Base-by-base conservation (phyloP, 2,797 vertebrate species). In the Tokudaia muenninki region DNA sequence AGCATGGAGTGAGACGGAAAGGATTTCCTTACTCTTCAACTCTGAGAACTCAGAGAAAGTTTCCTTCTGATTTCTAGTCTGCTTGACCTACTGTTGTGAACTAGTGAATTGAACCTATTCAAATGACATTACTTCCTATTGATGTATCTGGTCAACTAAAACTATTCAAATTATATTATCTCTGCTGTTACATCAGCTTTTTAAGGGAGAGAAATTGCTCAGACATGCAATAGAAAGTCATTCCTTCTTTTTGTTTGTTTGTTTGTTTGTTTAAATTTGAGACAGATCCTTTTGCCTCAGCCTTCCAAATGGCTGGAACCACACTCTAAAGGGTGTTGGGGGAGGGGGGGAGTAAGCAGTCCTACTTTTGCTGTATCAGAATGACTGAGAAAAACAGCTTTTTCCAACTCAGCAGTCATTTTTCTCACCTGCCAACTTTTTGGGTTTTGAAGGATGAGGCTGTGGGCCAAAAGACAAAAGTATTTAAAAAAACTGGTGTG, bases 31-130 rank as follows among this genome's bases (percentile, higher is more conserved):
- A 11, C 52, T 52, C 12, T 77, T 91, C n/a, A 52, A 87, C 47
- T 59, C 22, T 80, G 86, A 65, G 65, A 57, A 91, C 29, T 59
- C 67, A 52, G 52, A 52, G 52, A 83, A 14, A 12, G 34, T 94
- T 96, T 52, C 13, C 92, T 97, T 94, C 63, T 94, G 74, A 47
- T 92, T 72, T 94, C 41, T 91, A 78, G 83, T 89, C 87, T 67
- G 4, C 44, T 82, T 82, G 24, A 77, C 65, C n/a, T 96, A 52
- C 55, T n/a, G 95, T 61, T 96, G 47, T 75, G 59, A 78, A 82
- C 47, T 92, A 96, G 94, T 81, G 67, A 89, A 86, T 94, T 70
- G n/a, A 92, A 92, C 87, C 79, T 89, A 55, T 41, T 93, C 93
- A 95, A 81, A 65, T 94, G 79, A 74, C 50, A 70, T 95, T 86